Conservation (phyloP, 2,113 vertebrate species). For the Hydropotes inermis region DNA sequence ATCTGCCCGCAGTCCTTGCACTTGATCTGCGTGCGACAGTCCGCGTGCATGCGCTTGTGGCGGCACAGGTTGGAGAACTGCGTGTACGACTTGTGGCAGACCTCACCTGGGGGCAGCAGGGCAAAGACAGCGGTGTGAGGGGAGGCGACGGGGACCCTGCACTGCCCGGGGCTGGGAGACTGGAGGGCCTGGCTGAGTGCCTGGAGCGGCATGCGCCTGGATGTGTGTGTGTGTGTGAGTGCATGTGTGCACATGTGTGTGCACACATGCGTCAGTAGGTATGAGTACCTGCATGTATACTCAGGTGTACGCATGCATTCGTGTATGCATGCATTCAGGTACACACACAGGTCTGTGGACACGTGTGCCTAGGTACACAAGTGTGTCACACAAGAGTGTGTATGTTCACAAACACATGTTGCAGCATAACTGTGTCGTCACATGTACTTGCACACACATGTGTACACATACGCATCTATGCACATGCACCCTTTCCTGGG, state of each 20-base stretch:
- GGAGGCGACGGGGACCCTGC: conserved; percentile 72
- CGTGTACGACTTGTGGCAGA: conserved; percentile 99
- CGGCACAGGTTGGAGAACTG: conserved; percentile 99
- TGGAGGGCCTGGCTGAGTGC: rapidly evolving
- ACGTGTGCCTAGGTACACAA: rapidly evolving
- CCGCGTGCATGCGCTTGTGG: conserved; percentile 99
- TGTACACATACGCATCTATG: rapidly evolving
- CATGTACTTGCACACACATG: neutral
- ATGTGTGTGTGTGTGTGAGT: rapidly evolving
- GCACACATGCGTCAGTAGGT: rapidly evolving
- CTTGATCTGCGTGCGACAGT: conserved; percentile 99
- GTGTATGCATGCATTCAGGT: rapidly evolving
- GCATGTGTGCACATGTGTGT: rapidly evolving
- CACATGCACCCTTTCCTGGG: neutral
- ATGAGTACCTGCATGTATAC: neutral
- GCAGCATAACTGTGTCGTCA: neutral
- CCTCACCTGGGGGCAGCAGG: conserved; percentile 92
- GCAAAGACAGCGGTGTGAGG: conserved; percentile 67
- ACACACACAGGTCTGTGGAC: rapidly evolving
- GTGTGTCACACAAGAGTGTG: too few species aligned
- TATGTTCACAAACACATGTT: neutral
- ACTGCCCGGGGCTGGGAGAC: rapidly evolving
- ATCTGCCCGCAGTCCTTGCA: conserved; percentile 99
- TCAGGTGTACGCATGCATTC: rapidly evolving
- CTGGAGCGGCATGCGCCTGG: rapidly evolving